Conservation (phyloP, 2,888 invertebrate genomes). For the Aelia acuminata region DNA sequence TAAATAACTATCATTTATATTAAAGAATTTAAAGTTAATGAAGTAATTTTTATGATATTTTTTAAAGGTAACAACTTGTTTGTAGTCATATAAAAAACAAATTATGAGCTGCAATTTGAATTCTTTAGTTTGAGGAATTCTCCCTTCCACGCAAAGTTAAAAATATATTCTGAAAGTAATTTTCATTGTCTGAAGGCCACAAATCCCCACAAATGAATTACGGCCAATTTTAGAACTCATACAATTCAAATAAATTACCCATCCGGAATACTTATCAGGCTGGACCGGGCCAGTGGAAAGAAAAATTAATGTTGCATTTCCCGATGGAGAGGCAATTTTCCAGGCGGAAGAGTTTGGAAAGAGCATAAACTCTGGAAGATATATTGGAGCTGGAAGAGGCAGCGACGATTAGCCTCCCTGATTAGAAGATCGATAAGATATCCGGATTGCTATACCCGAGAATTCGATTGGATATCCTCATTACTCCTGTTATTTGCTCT, state of each 20-base stretch:
- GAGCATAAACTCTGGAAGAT: conserved; percentile 32
- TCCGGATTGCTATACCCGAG: neutral
- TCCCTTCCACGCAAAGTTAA: neutral
- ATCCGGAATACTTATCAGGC: neutral
- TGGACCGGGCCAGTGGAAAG: neutral
- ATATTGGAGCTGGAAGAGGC: conserved; percentile 18
- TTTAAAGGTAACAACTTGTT: too few relatives aligned
- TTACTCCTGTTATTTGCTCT: neutral
- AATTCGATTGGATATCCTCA: neutral
- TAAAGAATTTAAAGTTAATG: too few relatives aligned
- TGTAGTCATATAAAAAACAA: too few relatives aligned
- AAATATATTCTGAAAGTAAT: conserved; percentile 12
- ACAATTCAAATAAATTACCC: conserved; percentile 32
- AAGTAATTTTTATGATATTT: too few relatives aligned
- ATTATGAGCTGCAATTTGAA: neutral
- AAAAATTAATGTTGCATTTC: conserved; percentile 29
- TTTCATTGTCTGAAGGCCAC: neutral
- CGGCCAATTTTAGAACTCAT: conserved; percentile 10
- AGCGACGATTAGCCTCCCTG: conserved; percentile 26
- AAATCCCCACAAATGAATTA: conserved; percentile 27
- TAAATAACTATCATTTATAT: too few relatives aligned
- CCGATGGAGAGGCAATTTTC: conserved; percentile 44
- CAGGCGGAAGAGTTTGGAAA: conserved; percentile 35
- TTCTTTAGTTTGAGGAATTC: neutral
- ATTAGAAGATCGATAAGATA: conserved; percentile 32